Evolutionary conservation across 2,797 vertebrate genomes (phyloP).

Genomic region (Discoglossus pictus): DNA sequence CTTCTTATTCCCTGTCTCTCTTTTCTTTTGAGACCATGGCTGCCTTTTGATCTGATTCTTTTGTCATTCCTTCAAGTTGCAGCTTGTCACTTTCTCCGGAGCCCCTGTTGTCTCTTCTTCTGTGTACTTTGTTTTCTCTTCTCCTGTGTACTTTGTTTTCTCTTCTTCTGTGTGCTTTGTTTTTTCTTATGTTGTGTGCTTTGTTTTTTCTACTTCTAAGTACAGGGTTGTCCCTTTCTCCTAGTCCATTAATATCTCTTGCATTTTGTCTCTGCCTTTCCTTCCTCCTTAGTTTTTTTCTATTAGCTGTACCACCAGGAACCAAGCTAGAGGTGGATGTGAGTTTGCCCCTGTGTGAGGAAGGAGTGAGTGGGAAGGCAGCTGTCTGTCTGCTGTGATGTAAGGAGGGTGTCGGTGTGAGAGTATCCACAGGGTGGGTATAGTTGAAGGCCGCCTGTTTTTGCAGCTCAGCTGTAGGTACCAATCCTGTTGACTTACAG

Average conservation of each 20-base stretch:
- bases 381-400: not conserved
- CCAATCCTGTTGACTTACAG: constrained; percentile 71
- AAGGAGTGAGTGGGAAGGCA: not conserved
- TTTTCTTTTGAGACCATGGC: not conserved
- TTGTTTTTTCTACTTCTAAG: not conserved
- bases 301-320: constrained; percentile 5
- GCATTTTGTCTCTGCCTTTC: not conserved
- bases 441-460: constrained; percentile 68
- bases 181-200: not conserved
- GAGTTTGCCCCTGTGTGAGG: constrained; percentile 2
- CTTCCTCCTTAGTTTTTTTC: too few relatives aligned
- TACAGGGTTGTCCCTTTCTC: not conserved
- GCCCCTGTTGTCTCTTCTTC: not conserved
- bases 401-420: constrained; percentile 66
- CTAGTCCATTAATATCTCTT: not conserved
- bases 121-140: not conserved
- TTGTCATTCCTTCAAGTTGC: not conserved
- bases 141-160: not conserved
- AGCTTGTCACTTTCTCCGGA: constrained; percentile 43
- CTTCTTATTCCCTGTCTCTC: not conserved
- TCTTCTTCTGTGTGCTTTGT: too few relatives aligned
- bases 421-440: constrained; percentile 38
- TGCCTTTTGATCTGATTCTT: too few relatives aligned
- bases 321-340: not conserved
- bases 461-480: constrained; percentile 73